Conservation (phyloP, 2,113 vertebrate species). For the cattle (Bos taurus) region ARS-UCD2.0 NC_037342.1:72803501-72804000, state of each 20-base stretch:
- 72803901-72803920: neutral
- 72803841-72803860: neutral
- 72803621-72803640: neutral
- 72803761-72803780: neutral
- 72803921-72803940: too few relatives aligned
- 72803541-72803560: neutral
- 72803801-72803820: neutral
- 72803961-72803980: too few relatives aligned
- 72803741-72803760: neutral
- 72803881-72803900: neutral
- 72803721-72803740: neutral
- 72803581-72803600: neutral
- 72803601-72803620: neutral
- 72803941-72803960: too few relatives aligned
- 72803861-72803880: neutral
- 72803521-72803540: neutral
- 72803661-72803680: neutral
- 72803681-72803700: neutral
- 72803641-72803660: neutral
- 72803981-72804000: too few relatives aligned
- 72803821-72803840: neutral
- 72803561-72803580: neutral
- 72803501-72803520: neutral
- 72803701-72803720: neutral
- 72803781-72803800: neutral